These are phyloP conservation scores for Melanotaenia maccullochi DNA, from an alignment of 2,797 vertebrate species.

Conservation along the genomic window DNA sequence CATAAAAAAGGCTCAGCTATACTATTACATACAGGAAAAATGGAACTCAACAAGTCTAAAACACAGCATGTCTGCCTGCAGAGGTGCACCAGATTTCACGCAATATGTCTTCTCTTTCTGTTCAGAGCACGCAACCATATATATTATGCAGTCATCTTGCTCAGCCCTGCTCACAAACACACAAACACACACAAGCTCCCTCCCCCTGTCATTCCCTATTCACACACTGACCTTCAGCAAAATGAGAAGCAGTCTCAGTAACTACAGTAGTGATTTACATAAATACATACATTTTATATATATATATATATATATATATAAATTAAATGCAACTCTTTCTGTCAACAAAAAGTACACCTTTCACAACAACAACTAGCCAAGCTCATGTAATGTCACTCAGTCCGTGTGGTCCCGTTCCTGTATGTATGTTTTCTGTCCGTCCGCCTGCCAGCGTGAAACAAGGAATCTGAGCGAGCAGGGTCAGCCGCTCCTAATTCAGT, in stretches of 20 bases:
- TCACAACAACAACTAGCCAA: conserved; percentile 16
- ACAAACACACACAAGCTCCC: conserved; percentile 9
- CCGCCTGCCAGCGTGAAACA: conserved; percentile 19
- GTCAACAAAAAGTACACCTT: not conserved
- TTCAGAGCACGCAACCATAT: conserved; percentile 34
- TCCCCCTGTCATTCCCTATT: conserved; percentile 43
- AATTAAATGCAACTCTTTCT: conserved; percentile 6
- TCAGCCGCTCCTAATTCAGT: conserved; percentile 36
- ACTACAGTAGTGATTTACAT: conserved; percentile 46
- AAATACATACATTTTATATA: conserved; percentile 35
- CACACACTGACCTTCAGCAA: conserved; percentile 71
- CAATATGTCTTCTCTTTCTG: conserved; percentile 29
- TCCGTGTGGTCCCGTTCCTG: conserved; percentile 36
- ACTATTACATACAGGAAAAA: conserved; percentile 32
- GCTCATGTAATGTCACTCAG: conserved; percentile 9
- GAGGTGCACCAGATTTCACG: conserved; percentile 29
- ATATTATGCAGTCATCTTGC: conserved; percentile 56
- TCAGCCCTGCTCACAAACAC: conserved; percentile 12
- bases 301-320: too few relatives aligned
- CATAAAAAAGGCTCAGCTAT: conserved; percentile 44
- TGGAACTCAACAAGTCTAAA: conserved; percentile 38
- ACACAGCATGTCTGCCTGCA: conserved; percentile 37
- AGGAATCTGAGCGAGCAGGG: conserved; percentile 31
- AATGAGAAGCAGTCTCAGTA: conserved; percentile 55
- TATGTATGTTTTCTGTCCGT: conserved; percentile 17